Evolutionary conservation across 2,113 vertebrate species (phyloP), one percentile per base, ranked within the genome.

Genomic region (Amia ocellicauda): DNA sequence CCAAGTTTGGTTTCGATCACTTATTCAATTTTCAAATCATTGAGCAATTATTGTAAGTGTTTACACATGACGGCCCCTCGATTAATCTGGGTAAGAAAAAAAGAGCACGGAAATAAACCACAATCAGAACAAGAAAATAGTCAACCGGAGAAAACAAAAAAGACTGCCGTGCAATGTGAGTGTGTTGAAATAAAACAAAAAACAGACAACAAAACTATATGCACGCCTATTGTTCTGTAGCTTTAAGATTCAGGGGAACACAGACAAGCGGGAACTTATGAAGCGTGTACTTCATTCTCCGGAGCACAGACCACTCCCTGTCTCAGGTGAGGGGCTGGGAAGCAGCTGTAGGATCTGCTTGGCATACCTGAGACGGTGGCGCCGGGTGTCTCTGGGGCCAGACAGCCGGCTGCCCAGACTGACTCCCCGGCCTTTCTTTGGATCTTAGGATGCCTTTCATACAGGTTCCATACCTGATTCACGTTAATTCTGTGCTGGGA

Each of bases 361-460:
- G 75, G 79, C 91, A 92, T 92, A 93, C 93, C 92, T 92, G 90
- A 91, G 90, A 88, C 89, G 0, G 82, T 93, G 92, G 90, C 90
- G 93, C 92, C 91, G 87, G 78, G 75, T 83, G 86, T 92, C 91
- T 93, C 78, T 80, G 73, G 64, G 70, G 64, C 72, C 82, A 84
- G 85, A 79, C 87, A 87, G 74, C 79, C 83, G 85, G 75, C 83
- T 83, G 70, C 71, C 58, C 81, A 83, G 73, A 82, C 76, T 73
- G 83, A 85, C 80, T 90, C 81, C 73, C n/a, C 72, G 51, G 74
- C 69, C 64, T 73, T 72, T 75, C 71, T 73, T 73, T 69, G 69
- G 62, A 73, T 80, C 84, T 90, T 85, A 83, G 74, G 71, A 73
- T 63, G 78, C 75, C 82, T 88, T 82, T 90, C 82, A 84, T 80